Evolutionary conservation across 2,797 vertebrate species (phyloP).

Genomic region (Saxicola maurus): DNA sequence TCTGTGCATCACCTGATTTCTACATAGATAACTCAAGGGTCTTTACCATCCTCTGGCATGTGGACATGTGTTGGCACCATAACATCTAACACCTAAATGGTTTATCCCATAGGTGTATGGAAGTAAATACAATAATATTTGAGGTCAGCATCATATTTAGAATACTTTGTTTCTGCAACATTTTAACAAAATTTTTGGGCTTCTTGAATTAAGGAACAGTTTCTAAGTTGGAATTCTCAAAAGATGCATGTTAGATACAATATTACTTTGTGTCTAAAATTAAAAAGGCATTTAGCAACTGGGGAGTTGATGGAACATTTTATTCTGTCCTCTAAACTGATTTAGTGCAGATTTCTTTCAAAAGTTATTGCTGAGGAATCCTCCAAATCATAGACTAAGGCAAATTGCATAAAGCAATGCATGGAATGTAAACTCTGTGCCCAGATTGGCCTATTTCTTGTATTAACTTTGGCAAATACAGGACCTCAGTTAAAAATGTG

Average conservation of each 20-base stretch:
- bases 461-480: neutral
- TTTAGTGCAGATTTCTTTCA: neutral
- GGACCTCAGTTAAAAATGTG: neutral
- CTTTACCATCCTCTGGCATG: fast-evolving
- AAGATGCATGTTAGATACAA: neutral
- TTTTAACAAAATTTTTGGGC: neutral
- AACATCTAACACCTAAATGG: neutral
- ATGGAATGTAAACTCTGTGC: neutral
- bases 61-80: neutral
- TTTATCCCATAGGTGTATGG: neutral
- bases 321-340: neutral
- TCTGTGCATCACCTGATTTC: neutral
- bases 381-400: neutral
- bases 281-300: neutral
- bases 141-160: neutral
- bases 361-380: neutral
- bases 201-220: neutral
- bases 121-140: neutral
- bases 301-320: neutral
- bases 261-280: neutral
- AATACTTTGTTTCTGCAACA: neutral
- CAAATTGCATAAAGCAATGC: neutral
- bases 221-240: neutral
- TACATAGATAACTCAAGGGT: neutral
- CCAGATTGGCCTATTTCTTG: neutral